Conservation (phyloP, 1,140 invertebrate species). For the Aphelinus certus region DNA sequence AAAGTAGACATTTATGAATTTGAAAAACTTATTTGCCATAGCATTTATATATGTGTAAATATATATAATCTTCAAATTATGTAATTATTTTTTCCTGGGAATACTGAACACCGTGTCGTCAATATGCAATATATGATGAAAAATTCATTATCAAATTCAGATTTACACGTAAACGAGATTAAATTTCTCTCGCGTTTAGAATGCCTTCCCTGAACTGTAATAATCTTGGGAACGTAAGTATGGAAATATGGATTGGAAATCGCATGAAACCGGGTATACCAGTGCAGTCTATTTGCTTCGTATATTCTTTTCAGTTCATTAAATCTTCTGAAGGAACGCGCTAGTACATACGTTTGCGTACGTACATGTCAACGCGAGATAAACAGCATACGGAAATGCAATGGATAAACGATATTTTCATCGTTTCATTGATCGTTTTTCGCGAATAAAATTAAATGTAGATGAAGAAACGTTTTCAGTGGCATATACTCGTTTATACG, state of each 20-base stretch:
- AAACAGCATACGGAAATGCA: constrained; percentile 27
- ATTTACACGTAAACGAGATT: too few relatives aligned
- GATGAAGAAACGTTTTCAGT: constrained; percentile 19
- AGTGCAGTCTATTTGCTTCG: constrained; percentile 18
- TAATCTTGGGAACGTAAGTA: background rate
- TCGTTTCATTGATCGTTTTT: background rate
- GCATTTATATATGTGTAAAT: constrained; percentile 23
- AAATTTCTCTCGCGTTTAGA: constrained; percentile 12
- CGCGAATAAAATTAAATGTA: constrained; percentile 26
- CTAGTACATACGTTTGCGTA: background rate
- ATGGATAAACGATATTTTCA: constrained; percentile 13
- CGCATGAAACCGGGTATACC: constrained; percentile 1
- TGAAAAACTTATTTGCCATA: constrained; percentile 32
- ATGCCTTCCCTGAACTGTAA: constrained; percentile 10
- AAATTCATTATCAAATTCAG: background rate
- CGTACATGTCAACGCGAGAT: background rate
- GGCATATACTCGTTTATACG: constrained; percentile 25
- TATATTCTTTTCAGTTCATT: background rate
- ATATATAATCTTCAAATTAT: background rate
- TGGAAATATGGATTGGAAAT: constrained; percentile 9
- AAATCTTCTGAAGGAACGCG: background rate
- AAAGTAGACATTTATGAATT: constrained; percentile 21
- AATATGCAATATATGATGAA: constrained; percentile 15
- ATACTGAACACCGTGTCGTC: background rate
- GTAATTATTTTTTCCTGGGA: constrained; percentile 8